phyloP scores from a whole-genome alignment of 2,113 vertebrate genomes.

The Vulpes lagopus region DNA sequence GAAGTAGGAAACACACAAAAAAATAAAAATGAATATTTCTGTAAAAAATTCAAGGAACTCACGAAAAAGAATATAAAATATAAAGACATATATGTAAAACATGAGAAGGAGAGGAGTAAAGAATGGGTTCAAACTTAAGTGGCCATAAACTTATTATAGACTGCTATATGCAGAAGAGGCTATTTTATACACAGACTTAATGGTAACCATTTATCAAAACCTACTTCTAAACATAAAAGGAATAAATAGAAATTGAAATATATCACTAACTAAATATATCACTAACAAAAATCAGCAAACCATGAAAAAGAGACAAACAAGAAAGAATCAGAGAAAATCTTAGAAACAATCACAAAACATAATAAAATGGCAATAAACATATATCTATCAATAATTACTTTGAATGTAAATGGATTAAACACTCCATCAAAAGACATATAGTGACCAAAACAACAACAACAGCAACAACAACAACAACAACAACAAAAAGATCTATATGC shows the following conservation, averaged over 20 bases:
- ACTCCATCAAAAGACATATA: background rate
- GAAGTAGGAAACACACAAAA: background rate
- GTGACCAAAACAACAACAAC: background rate
- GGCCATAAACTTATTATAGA: background rate
- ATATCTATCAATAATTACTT: background rate
- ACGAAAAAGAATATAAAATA: background rate
- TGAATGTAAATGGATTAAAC: background rate
- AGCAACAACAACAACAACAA: background rate
- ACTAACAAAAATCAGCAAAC: background rate
- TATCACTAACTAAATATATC: background rate
- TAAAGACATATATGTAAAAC: background rate
- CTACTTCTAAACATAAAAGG: background rate
- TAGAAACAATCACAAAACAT: background rate
- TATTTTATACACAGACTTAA: background rate
- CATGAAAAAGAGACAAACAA: background rate
- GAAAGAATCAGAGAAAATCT: background rate
- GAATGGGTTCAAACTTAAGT: background rate
- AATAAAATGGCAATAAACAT: background rate
- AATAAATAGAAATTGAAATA: background rate
- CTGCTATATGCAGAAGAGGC: background rate
- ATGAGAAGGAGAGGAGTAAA: background rate
- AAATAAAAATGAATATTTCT: background rate
- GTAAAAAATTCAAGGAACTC: background rate
- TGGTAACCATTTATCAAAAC: background rate
- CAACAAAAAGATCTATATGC: background rate